Evolutionary conservation across 2,888 invertebrate species (phyloP), one percentile per base, ranked within the genome.

Genomic region (Idaea straminata): DNA sequence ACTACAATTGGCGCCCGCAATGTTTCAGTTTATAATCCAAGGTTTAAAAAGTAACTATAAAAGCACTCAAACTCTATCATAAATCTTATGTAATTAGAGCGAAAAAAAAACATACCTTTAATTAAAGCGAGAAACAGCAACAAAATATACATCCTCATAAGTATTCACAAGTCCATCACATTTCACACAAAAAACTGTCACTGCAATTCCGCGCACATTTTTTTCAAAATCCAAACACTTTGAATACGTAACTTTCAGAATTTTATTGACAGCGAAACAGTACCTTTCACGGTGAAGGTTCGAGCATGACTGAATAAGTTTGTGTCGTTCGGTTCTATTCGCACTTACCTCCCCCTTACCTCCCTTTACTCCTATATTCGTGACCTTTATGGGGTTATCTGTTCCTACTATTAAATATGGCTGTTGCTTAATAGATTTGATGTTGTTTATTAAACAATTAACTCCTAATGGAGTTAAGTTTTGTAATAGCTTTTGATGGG

Each of bases 121-220:
- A 90, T 81, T 77, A 91, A 84, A 80, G 86, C 85, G 78, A 91
- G 74, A 72, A 89, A 79, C 74, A 82, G 83, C 74, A 89, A 82
- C 81, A 88, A 81, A 82, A 91, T 76, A 86, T 88, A 88, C 91
- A 91, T 91, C 90, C 90, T 89, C 82, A 86, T 82, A 74, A 81
- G 80, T 74, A 79, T 80, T 83, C 77, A 83, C 80, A 81, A 83
- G 87, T 84, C 80, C 83, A 84, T 88, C 89, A 91, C 90, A 85
- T 85, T 82, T 83, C 87, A 90, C 88, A 84, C 74, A 70, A n/a
- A 25, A 71, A 57, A 74, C 72, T 73, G 79, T 78, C 75, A 59
- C 25, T 59, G 16, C 34, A 15, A 16, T 59, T 74, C 66, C 74
- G 64, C 34, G 34, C 59, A 59, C 59, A 59, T 59, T 10, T 16